Percentiles rank a stretch among this genome's conserved stretches.
These are phyloP conservation scores for Heliothis peltigera DNA, from an alignment of 2,888 invertebrate genomes.

Conservation along the genomic window DNA sequence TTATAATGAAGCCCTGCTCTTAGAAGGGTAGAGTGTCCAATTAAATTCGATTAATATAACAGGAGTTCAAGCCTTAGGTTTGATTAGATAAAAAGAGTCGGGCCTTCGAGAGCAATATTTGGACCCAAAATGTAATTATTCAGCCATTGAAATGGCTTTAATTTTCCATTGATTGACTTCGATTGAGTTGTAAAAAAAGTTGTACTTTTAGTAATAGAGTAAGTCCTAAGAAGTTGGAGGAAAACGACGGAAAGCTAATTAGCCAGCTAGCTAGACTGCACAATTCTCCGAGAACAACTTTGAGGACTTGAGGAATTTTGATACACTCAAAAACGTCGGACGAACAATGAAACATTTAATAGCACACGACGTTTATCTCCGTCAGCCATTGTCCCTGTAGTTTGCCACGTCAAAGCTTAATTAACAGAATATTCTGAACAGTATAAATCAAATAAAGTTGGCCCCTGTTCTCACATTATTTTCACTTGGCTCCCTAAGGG, in stretches of 20 bases:
- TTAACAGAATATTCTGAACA: conserved; percentile 67
- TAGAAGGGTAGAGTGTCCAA: conserved; percentile 67
- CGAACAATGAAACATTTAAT: conserved; percentile 30
- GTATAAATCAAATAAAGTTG: conserved; percentile 77
- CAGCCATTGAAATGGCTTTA: conserved; percentile 34
- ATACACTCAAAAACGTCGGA: background rate
- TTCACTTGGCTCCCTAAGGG: conserved; percentile 74
- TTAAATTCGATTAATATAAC: conserved; percentile 66
- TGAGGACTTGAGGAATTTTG: background rate
- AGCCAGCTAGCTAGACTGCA: background rate
- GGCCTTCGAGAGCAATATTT: conserved; percentile 32
- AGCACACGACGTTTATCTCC: conserved; percentile 3
- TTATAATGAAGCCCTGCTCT: conserved; percentile 53
- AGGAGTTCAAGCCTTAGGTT: conserved; percentile 53
- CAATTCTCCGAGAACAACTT: background rate
- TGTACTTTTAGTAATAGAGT: conserved; percentile 11
- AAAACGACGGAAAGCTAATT: background rate
- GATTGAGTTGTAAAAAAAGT: conserved; percentile 21
- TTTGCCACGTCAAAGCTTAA: conserved; percentile 68
- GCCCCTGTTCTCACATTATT: conserved; percentile 75
- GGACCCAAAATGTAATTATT: conserved; percentile 41
- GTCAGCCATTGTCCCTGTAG: conserved; percentile 35
- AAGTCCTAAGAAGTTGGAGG: conserved; percentile 1
- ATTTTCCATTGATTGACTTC: conserved; percentile 43
- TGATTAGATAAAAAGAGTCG: conserved; percentile 47